Evolutionary conservation across 2,888 invertebrate species (phyloP), one percentile per base, ranked within the genome.

Genomic region (Caenorhabditis angaria): DNA sequence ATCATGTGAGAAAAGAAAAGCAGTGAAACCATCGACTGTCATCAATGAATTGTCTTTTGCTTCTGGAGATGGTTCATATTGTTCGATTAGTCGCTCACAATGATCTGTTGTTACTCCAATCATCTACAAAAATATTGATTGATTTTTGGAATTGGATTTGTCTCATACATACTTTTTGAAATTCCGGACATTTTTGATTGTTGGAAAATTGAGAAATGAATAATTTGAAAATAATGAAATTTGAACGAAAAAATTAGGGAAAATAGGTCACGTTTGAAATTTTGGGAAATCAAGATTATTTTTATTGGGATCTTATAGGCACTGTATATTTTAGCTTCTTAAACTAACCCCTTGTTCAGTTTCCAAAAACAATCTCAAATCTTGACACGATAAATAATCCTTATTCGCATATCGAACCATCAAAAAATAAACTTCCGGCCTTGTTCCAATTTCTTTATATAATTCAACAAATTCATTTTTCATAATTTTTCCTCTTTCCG

Each of bases 371-470:
- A 91, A 84, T 71, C 90, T 88, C 73, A 91, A 86, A 82, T 91
- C 91, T 78, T 91, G 90, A 29, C 88, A 88, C 4, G 89, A 89
- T 82, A 91, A 87, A 83, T 90, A 91, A 84, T 91, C 91, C 82
- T 90, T 90, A 84, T 90, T 90, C 59, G 90, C 89, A 86, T 90
- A 90, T 81, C 91, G 88, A 65, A 91, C 90, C 84, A 91, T 88
- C 47, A 91, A 88, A 85, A 91, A 91, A 82, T 91, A 91, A 28
- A 91, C 75, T 72, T 91, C 91, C n/a, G 91, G 91, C 74, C 91
- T 85, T 1, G 91, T 91, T n/a, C 90, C 89, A 14, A 91, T 88
- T 83, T 91, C 91, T 48, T 91, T 91, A 85, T 90, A 91, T 60
- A 91, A 87, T 55, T 89, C 89, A 48, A 90, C 88, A 83, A 91